Base-by-base conservation (phyloP, 2,797 vertebrate species). In the Mormyrus proboscirostris region DNA sequence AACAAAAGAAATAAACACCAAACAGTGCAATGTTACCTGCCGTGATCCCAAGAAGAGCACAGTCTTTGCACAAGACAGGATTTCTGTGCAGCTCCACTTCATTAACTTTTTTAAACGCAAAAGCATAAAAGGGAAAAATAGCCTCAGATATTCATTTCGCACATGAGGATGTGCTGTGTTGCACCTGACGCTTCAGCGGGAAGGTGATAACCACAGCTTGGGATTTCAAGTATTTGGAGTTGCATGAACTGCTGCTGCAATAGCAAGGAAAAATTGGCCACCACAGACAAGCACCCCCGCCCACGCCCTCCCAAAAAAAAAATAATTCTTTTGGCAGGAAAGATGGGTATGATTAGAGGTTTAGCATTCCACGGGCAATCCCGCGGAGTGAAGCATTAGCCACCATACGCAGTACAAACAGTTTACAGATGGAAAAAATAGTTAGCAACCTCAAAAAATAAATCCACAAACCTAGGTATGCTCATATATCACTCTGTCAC, bases 51-150 rank as follows among this genome's bases (percentile, higher is more conserved):
- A 90, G 91, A 94, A 93, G 94, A 90, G 89, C 59, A 90, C 93
- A 93, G 91, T 93, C 92, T 94, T 92, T 93, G 89, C 89, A 22
- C 16, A 3, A 62, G 29, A 59, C n/a, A 8, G 79, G 92, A 91
- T 91, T 91, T 89, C 25, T 53, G 90, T 92, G 90, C 92, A 91
- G 93, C 89, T 89, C 82, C 90, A 51, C 88, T 88, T 90, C 85
- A 69, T 93, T 93, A 59, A 95, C 93, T 93, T 94, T 94, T 94
- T 89, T 76, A 89, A 90, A 90, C 90, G 90, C 91, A 92, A 8
- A 93, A 89, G 92, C 22, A 29, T 38, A 89, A 90, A 88, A 90
- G 89, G 62, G 47, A 89, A 89, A 19, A 85, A 51, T 29, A 25
- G n/a, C 82, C 22, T 51, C n/a, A 25, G 22, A 47, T 1, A 85